Base-by-base conservation (phyloP, 2,113 vertebrate species). In the Haemorhous mexicanus region DNA sequence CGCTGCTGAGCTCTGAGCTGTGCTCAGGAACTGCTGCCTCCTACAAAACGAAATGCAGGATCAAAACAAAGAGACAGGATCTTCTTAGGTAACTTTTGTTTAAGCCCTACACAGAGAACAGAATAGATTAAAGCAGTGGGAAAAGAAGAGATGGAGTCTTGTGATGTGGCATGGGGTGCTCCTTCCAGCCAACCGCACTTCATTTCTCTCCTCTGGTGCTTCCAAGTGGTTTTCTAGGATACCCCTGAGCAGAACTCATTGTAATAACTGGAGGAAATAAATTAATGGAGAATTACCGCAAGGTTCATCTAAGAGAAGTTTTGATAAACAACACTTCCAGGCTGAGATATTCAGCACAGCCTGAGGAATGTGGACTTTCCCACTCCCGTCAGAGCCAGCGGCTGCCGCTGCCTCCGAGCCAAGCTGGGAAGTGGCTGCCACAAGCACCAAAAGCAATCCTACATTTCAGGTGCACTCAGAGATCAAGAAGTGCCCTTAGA, bases 251-350 rank as follows among this genome's bases (percentile, higher is more conserved):
- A 96, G 88, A 96, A 91, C 93, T 97, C 96, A 97, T 96, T 96
- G 92, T 95, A 96, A 97, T 96, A 96, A 96, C 94, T 92, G 95
- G 95, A 97, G 95, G 95, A 97, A 96, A 96, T 96, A 95, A 89
- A 95, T 95, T 95, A 95, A 97, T 87, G 93, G 87, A 96, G 93
- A 93, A 95, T 97, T 94, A 97, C 95, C 67, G 43, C 94, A 95
- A 97, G 94, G 94, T 95, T 96, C 94, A 93, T 95, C 94, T 90
- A 39, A 94, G 75, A 97, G 91, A 43, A 91, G 59, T 66, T 93
- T 90, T 96, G 95, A 94, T 96, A 97, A 96, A 95, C 94, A 96
- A 96, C 94, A 96, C 94, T 96, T 97, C 96, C 95, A 96, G 96
- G 95, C 95, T 90, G 91, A 96, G 87, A 95, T 97, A 96, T 88